Percentiles rank a stretch among this genome's conserved stretches.
These are phyloP conservation scores for Meiosimyza platycephala DNA, from an alignment of 2,888 invertebrate species.

Conservation along the genomic window DNA sequence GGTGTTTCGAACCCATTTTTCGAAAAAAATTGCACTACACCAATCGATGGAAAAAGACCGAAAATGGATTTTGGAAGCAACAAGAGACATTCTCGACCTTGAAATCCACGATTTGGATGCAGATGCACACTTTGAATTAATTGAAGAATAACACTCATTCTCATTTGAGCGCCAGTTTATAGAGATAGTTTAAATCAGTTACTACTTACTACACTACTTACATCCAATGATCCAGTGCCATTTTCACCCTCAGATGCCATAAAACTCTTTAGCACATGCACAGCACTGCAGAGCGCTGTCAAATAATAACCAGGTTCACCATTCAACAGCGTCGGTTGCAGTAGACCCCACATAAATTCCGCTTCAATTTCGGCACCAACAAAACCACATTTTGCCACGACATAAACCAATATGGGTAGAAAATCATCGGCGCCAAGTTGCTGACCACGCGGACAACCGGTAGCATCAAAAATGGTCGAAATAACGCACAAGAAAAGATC, in stretches of 20 bases:
- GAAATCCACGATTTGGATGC: too few species aligned
- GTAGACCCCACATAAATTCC: slow-evolving; percentile 94
- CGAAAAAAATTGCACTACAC: too few species aligned
- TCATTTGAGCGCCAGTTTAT: too few species aligned
- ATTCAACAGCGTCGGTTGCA: slow-evolving; percentile 89
- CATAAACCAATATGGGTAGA: slow-evolving; percentile 91
- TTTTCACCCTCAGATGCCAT: slow-evolving; percentile 65
- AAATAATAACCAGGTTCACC: slow-evolving; percentile 96
- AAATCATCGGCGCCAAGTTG: slow-evolving; percentile 87
- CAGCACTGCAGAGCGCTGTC: slow-evolving; percentile 92
- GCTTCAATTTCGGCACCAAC: slow-evolving; percentile 95
- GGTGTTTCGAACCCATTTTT: too few species aligned
- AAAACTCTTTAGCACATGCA: slow-evolving; percentile 69
- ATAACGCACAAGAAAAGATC: slow-evolving; percentile 91
- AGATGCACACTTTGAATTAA: too few species aligned
- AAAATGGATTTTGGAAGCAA: too few species aligned
- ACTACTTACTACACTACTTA: too few species aligned
- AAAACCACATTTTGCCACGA: slow-evolving; percentile 88
- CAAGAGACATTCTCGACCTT: too few species aligned
- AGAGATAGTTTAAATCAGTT: too few species aligned
- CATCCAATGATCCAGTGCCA: slow-evolving; percentile 65
- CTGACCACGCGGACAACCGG: slow-evolving; percentile 64
- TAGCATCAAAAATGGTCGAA: slow-evolving; percentile 85
- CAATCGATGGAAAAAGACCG: too few species aligned
- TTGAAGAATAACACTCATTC: too few species aligned